Evolutionary conservation across 2,888 invertebrate genomes (phyloP).

Genomic region (Serrognathus titanus): DNA sequence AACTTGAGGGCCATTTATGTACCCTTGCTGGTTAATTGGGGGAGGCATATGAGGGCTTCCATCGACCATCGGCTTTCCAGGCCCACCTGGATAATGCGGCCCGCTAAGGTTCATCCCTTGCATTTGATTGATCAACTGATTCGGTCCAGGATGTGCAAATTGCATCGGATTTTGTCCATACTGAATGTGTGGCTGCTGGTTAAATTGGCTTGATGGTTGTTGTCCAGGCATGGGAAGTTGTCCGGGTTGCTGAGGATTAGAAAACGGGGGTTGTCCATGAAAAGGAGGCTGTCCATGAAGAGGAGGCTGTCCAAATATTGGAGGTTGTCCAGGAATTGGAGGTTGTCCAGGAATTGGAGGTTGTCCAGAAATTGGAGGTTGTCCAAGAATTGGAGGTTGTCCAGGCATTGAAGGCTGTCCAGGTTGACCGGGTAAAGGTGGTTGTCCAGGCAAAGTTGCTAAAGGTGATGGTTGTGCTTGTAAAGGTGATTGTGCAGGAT

Average conservation of each 20-base stretch:
- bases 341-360: conserved; percentile 31
- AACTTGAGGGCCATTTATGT: conserved; percentile 23
- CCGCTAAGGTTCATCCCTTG: conserved; percentile 46
- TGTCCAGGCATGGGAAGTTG: conserved; percentile 14
- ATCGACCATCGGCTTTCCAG: conserved; percentile 1
- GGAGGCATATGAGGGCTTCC: conserved; percentile 18
- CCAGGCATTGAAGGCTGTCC: conserved; percentile 6
- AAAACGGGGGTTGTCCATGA: conserved; percentile 5
- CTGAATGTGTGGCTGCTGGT: conserved; percentile 17
- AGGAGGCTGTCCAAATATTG: conserved; percentile 26
- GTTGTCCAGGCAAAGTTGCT: conserved; percentile 18
- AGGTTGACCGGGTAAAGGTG: background rate
- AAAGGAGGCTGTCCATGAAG: conserved; percentile 22
- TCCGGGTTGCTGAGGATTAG: conserved; percentile 11
- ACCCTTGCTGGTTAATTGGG: conserved; percentile 18
- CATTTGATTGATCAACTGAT: conserved; percentile 44
- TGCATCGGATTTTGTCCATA: conserved; percentile 24
- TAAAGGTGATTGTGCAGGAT: conserved; percentile 11
- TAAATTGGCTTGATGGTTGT: conserved; percentile 11
- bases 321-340: conserved; percentile 23
- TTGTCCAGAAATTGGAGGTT: conserved; percentile 27
- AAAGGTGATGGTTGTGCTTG: conserved; percentile 37
- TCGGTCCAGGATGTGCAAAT: conserved; percentile 20
- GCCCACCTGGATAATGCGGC: conserved; percentile 32
- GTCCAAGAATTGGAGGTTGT: conserved; percentile 36